Conservation (phyloP, 2,113 vertebrate genomes). For the Sula dactylatra region DNA sequence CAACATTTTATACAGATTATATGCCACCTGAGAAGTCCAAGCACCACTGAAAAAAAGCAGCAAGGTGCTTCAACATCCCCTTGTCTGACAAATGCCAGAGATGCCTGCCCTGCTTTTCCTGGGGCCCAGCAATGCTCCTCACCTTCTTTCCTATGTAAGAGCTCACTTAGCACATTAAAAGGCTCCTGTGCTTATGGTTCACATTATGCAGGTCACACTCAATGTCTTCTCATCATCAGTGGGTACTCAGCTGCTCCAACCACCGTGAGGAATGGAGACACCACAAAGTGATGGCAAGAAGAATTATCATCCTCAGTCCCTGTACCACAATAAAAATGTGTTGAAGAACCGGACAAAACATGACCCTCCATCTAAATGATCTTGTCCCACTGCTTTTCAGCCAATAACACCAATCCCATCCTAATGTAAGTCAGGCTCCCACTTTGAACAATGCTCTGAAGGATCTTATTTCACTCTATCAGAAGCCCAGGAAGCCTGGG, state of each 20-base stretch:
- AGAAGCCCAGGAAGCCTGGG: neutral
- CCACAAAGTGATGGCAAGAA: too few relatives aligned
- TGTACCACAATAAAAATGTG: neutral
- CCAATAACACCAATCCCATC: neutral
- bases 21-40: neutral
- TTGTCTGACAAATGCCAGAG: neutral
- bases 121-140: neutral
- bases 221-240: neutral
- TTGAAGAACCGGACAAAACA: neutral
- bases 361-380: neutral
- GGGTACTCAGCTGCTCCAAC: neutral
- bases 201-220: neutral
- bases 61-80: neutral
- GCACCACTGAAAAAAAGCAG: neutral
- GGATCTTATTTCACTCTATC: neutral
- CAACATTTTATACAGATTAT: neutral
- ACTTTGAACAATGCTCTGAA: neutral
- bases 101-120: neutral
- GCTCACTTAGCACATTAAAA: neutral
- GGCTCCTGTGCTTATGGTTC: neutral
- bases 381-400: neutral
- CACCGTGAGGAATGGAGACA: neutral
- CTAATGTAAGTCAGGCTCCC: neutral
- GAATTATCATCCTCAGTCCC: neutral
- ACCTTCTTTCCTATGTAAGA: neutral